Conservation (phyloP, 1,140 invertebrate genomes). For the Drosophila orosa region DNA sequence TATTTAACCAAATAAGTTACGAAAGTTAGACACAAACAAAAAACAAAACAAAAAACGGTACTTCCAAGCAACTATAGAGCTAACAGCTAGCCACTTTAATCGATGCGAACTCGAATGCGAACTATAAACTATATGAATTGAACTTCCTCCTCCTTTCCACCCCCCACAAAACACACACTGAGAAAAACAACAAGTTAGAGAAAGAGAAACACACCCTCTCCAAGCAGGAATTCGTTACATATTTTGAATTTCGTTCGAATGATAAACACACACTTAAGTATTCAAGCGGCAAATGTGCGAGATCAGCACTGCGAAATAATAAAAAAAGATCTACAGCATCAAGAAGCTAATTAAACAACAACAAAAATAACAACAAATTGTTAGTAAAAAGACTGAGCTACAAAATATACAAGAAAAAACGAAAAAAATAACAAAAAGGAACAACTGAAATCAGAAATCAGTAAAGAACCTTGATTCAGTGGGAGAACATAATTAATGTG, state of each 20-base stretch:
- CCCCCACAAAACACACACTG: constrained; percentile 1
- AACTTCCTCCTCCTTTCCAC: background rate
- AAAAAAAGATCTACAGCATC: constrained; percentile 32
- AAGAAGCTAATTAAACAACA: constrained; percentile 49
- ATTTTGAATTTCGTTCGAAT: constrained; percentile 19
- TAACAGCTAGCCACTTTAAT: constrained; percentile 61
- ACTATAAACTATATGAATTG: constrained; percentile 44
- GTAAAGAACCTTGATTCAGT: constrained; percentile 23
- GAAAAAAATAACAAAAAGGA: constrained; percentile 6
- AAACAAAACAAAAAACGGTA: constrained; percentile 52
- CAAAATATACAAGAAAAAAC: constrained; percentile 66
- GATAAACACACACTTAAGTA: constrained; percentile 16
- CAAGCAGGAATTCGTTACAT: constrained; percentile 20
- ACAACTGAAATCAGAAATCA: constrained; percentile 24
- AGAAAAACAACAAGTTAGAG: background rate
- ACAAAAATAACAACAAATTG: constrained; percentile 61
- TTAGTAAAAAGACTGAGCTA: constrained; percentile 84
- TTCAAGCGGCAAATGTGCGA: constrained; percentile 18
- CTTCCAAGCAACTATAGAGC: constrained; percentile 82
- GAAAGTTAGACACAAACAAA: constrained; percentile 64
- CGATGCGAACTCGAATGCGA: constrained; percentile 26
- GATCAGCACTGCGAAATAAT: constrained; percentile 24
- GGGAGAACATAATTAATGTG: constrained; percentile 31
- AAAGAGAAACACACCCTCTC: background rate
- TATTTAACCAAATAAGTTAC: constrained; percentile 64